Conservation (phyloP, 1,140 invertebrate species). For the Drosophila suzukii region DNA sequence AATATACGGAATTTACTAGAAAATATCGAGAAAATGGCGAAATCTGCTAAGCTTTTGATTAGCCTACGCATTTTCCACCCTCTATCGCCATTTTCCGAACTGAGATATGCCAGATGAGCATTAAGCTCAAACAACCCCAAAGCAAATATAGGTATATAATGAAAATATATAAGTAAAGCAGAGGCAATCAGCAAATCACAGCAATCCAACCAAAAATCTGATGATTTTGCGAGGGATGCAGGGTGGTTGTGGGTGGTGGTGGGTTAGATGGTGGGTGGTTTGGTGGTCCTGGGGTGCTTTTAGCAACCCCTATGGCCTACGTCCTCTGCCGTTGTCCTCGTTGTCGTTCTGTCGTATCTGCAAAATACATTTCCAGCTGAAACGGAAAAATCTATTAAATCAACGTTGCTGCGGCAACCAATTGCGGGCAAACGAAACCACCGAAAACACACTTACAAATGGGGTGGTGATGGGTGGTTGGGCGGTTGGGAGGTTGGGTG, state of each 20-base stretch:
- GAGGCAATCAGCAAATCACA: slow-evolving; percentile 31
- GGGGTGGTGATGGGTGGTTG: slow-evolving; percentile 1
- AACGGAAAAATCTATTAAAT: slow-evolving; percentile 84
- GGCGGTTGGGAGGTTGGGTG: slow-evolving; percentile 1
- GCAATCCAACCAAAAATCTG: background rate
- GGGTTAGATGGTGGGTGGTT: slow-evolving; percentile 1
- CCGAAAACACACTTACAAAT: slow-evolving; percentile 60
- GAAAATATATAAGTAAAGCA: background rate
- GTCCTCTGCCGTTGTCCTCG: slow-evolving; percentile 9
- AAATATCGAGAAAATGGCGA: slow-evolving; percentile 1
- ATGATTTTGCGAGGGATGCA: slow-evolving; percentile 27
- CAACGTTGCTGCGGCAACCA: slow-evolving; percentile 83
- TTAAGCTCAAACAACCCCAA: slow-evolving; percentile 4
- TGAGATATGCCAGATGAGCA: background rate
- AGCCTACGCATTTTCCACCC: slow-evolving; percentile 2
- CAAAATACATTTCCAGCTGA: slow-evolving; percentile 73
- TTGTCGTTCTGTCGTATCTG: slow-evolving; percentile 64
- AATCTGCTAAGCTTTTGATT: background rate
- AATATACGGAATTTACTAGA: background rate
- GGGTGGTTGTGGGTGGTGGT: slow-evolving; percentile 21
- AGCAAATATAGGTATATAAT: background rate
- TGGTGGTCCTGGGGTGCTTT: background rate
- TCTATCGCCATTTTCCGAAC: background rate
- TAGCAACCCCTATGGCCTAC: background rate
- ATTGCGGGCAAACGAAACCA: slow-evolving; percentile 83